Base-by-base conservation (phyloP, 2,797 vertebrate species). In the Spinus pinus region DNA sequence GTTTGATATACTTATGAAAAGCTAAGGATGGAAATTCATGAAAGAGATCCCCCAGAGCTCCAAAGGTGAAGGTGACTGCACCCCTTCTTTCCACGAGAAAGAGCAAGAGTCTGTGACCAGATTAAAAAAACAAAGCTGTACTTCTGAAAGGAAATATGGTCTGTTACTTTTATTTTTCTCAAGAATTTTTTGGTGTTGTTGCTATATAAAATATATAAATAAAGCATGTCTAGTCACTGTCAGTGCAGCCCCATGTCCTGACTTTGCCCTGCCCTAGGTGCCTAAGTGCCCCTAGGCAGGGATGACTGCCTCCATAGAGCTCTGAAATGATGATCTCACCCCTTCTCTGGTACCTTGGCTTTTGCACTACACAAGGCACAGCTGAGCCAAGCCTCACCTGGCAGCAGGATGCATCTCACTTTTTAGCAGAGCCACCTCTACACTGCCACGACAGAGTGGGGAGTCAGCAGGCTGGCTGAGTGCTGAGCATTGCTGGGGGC, bases 371-470 rank as follows among this genome's bases (percentile, higher is more conserved):
- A 0, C 20, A n/a, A 53, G 90, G 62, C 58, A 70, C 57, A 41
- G 56, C 65, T 17, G 44, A 88, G 81, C 71, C 78, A 94, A 67
- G 61, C 33, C 53, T 92, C 79, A 87, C 75, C 84, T 71, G 84
- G 88, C 72, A 95, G 88, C 42, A 73, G 61, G 87, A 71, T 15
- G 23, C 61, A 85, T 74, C 78, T 93, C 85, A 84, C 42, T 75
- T 93, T 95, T 74, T 66, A 58, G 94, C 95, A 95, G 82, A 94
- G 88, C 58, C 88, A 86, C 80, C 80, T 95, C 73, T 50, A 35
- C 8, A 1, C n/a, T 39, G 74, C 81, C 4, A 12, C 3, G 14
- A 81, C 72, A 75, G 50, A 9, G 53, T 71, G 5, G 9, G 37
- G 85, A 71, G 67, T 39, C 58, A 73, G 92, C 71, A 87, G 78